Evolutionary conservation across 1,140 invertebrate genomes (phyloP).

Genomic region (Macrobrachium nipponense): DNA sequence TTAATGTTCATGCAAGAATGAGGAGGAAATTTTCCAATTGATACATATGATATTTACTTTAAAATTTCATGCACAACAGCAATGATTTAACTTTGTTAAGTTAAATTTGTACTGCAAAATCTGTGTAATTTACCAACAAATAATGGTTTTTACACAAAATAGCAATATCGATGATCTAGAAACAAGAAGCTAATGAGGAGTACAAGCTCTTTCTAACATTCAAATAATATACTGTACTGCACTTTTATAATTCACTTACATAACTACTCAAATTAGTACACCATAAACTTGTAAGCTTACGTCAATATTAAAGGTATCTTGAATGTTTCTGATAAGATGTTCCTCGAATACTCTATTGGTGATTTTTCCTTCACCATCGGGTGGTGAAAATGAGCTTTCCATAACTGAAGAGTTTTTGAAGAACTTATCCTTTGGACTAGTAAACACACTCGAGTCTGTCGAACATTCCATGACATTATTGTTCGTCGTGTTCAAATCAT

Average conservation of each 20-base stretch:
- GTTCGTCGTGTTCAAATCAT: conserved; percentile 1
- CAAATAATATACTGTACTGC: background rate
- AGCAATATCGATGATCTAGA: too few relatives aligned
- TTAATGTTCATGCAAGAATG: too few relatives aligned
- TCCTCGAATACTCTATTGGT: conserved; percentile 53
- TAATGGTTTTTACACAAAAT: too few relatives aligned
- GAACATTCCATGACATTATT: conserved; percentile 7
- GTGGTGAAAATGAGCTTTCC: background rate
- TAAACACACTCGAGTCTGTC: conserved; percentile 14
- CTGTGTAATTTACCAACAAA: too few relatives aligned
- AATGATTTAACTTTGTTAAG: too few relatives aligned
- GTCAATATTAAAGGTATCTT: conserved; percentile 61
- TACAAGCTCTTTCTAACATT: background rate
- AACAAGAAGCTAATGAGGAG: too few relatives aligned
- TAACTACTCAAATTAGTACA: background rate
- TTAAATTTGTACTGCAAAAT: too few relatives aligned
- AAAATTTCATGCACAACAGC: too few relatives aligned
- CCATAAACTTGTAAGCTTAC: conserved; percentile 49
- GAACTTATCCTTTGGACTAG: conserved; percentile 36
- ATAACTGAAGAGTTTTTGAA: background rate
- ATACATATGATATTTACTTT: too few relatives aligned
- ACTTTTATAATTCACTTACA: too few relatives aligned
- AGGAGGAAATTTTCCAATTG: too few relatives aligned
- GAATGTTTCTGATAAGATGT: conserved; percentile 56
- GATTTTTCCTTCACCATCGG: conserved; percentile 19